Evolutionary conservation across 2,113 vertebrate genomes (phyloP), one percentile per base, ranked within the genome.

Genomic region (Dendropsophus ebraccatus): DNA sequence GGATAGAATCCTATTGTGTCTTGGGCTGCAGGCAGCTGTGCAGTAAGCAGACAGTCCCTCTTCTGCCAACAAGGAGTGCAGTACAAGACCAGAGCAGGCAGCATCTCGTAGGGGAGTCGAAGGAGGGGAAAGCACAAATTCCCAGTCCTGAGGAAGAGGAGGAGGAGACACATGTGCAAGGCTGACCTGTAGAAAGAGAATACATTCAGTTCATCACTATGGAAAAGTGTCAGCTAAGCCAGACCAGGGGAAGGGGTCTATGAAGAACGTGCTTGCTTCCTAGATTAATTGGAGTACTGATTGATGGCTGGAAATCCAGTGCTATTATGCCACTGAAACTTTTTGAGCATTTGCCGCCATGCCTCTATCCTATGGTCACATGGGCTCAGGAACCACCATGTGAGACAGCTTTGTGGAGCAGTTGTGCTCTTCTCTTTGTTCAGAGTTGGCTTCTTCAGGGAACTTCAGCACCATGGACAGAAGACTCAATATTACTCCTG

Each of bases 401-500:
- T 86, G 77, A 86, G 50, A 73, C 30, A 41, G 17, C 19, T 28
- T 80, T 30, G 35, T 32, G 25, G 41, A 52, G 25, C 45, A 52
- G 17, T 47, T 70, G 30, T 62, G 13, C 25, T 47, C n/a, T n/a
- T 56, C 49, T 70, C 62, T 56, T 52, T 86, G 76, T 32, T 19
- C 37, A 30, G 32, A 84, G 41, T 60, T 58, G 54, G 25, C 58
- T 41, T 65, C 62, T 19, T 50, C 65, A n/a, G 28, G 47, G n/a
- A 47, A 78, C 35, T 86, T 60, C 81, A 81, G 81, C 84, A 84
- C 69, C 88, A 82, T 88, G 88, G 88, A 84, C 74, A 77, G 76
- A 76, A 87, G 82, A 32, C 85, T 90, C 76, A 94, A 91, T 69
- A 94, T 96, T 32, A 95, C 94, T 4, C 93, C 94, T 0, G 92